Evolutionary conservation across 2,797 vertebrate species (phyloP).

Genomic region (Phrynocephalus vlangalii): DNA sequence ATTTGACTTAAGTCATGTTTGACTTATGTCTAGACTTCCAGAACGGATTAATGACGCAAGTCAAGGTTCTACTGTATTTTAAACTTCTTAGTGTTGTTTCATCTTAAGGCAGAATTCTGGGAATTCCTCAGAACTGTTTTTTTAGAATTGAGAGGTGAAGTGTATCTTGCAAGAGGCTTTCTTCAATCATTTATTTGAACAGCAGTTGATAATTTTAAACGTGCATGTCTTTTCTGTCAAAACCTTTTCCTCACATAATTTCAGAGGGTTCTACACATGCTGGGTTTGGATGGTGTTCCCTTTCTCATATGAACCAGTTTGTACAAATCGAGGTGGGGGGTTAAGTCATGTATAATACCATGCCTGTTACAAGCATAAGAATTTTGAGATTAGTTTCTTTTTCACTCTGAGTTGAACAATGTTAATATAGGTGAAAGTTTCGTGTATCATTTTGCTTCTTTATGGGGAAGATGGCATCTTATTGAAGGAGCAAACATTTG

Average conservation of each 20-base stretch:
- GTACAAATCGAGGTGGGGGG: not conserved
- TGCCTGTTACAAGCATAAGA: not conserved
- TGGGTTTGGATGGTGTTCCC: not conserved
- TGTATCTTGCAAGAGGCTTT: not conserved
- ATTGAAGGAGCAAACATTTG: slow-evolving; percentile 73
- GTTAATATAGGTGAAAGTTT: slow-evolving; percentile 56
- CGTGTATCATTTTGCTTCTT: slow-evolving; percentile 62
- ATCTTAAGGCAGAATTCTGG: not conserved
- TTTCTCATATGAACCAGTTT: not conserved
- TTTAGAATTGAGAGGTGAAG: not conserved
- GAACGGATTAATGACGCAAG: no score
- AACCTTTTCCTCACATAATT: not conserved
- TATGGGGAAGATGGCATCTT: slow-evolving; percentile 70
- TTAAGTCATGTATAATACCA: not conserved
- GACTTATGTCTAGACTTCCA: no score
- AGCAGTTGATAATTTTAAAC: not conserved
- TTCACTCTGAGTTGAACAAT: slow-evolving; percentile 47
- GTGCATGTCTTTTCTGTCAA: not conserved
- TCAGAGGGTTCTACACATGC: not conserved
- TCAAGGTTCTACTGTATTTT: no score
- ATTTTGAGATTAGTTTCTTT: not conserved
- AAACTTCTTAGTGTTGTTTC: no score
- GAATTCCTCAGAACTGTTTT: not conserved
- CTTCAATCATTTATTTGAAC: not conserved
- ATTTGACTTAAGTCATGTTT: no score